Conservation (phyloP, 2,113 vertebrate genomes). For the Peucedramus taeniatus region DNA sequence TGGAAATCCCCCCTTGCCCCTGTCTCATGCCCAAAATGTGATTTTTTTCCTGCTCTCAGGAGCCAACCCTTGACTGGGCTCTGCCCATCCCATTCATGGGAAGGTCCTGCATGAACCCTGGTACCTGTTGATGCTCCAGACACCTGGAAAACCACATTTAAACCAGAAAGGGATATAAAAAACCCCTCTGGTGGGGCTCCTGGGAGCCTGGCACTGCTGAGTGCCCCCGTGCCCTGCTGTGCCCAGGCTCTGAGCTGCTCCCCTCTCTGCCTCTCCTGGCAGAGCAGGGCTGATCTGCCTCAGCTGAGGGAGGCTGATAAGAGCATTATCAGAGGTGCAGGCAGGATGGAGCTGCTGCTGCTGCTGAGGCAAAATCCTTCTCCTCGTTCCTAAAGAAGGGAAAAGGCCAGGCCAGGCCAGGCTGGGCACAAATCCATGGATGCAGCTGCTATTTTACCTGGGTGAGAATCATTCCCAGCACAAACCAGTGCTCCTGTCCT, state of each 20-base stretch:
- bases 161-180: neutral
- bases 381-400: accelerated
- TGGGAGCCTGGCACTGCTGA: accelerated
- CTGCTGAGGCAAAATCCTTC: neutral
- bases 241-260: neutral
- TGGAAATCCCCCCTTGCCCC: neutral
- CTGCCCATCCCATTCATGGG: accelerated
- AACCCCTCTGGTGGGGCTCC: accelerated
- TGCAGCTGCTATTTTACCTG: accelerated
- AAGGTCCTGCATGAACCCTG: neutral
- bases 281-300: neutral
- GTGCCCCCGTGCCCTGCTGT: neutral
- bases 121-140: neutral
- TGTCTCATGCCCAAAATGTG: accelerated
- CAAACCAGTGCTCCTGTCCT: neutral
- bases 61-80: neutral
- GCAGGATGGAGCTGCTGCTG: neutral
- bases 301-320: constrained; percentile 12
- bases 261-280: neutral
- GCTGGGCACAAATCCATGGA: neutral
- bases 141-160: accelerated
- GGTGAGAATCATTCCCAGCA: neutral
- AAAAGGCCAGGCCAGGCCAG: neutral
- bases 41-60: neutral
- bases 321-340: neutral